These are phyloP conservation scores for Mizuhopecten yessoensis DNA, from an alignment of 1,140 invertebrate genomes.

Conservation along the genomic window DNA sequence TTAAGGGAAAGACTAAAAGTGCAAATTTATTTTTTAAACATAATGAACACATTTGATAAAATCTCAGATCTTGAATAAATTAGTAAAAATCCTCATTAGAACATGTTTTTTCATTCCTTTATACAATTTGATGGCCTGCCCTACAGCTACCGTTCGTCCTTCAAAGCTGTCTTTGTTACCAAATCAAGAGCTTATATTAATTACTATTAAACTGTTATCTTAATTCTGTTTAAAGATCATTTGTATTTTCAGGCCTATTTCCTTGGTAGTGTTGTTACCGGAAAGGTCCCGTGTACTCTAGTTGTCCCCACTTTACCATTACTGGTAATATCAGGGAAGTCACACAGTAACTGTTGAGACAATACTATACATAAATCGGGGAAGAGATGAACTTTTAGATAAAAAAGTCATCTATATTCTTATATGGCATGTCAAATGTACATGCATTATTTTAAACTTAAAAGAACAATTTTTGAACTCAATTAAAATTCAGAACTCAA, in stretches of 20 bases:
- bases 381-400: neutral
- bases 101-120: neutral
- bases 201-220: neutral
- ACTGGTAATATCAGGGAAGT: neutral
- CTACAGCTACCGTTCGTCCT: neutral
- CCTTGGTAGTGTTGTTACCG: neutral
- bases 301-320: too few species aligned
- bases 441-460: too few species aligned
- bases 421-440: too few species aligned
- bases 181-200: neutral
- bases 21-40: neutral
- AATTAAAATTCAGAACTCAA: too few species aligned
- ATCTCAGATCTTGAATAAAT: slow-evolving; percentile 5
- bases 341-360: neutral
- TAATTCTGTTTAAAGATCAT: neutral
- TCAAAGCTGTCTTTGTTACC: neutral
- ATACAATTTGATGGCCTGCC: neutral
- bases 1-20: neutral
- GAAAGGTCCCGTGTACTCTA: slow-evolving; percentile 5
- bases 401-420: neutral
- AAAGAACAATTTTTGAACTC: too few species aligned
- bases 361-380: neutral
- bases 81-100: neutral
- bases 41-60: slow-evolving; percentile 35
- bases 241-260: slow-evolving; percentile 27